These are phyloP conservation scores for Lophotis ruficrista DNA, from an alignment of 2,113 vertebrate species.

Conservation along the genomic window DNA sequence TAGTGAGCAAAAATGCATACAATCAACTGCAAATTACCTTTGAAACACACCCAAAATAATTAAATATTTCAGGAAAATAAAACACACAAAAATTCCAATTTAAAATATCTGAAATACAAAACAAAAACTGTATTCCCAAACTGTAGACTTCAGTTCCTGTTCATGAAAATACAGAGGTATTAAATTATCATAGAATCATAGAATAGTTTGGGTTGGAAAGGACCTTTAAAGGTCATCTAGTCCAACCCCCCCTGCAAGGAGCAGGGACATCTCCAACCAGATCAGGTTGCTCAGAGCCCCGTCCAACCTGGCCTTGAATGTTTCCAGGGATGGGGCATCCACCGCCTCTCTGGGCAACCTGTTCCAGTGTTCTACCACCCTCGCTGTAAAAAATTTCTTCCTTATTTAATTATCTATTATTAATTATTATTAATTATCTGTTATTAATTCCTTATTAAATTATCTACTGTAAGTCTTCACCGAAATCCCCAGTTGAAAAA, in stretches of 20 bases:
- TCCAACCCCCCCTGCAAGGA: no score
- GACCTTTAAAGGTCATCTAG: no score
- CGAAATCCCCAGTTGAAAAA: background rate
- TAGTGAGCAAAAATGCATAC: background rate
- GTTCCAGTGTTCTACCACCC: no score
- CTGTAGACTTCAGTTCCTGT: background rate
- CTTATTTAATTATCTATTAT: no score
- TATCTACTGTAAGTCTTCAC: background rate
- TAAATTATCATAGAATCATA: background rate
- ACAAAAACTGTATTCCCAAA: background rate
- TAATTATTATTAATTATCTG: no score
- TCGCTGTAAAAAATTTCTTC: no score
- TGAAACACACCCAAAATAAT: background rate
- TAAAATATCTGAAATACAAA: background rate
- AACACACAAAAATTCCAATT: background rate
- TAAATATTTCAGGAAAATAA: background rate
- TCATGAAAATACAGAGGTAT: background rate
- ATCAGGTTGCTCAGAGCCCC: no score
- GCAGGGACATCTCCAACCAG: no score
- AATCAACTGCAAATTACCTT: background rate
- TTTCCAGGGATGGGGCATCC: no score
- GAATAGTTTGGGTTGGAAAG: no score
- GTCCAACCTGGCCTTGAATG: no score
- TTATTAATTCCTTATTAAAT: background rate
- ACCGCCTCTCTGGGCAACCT: no score